Evolutionary conservation across 2,113 vertebrate species (phyloP), one percentile per base, ranked within the genome.

Genomic region (Platichthys stellatus): DNA sequence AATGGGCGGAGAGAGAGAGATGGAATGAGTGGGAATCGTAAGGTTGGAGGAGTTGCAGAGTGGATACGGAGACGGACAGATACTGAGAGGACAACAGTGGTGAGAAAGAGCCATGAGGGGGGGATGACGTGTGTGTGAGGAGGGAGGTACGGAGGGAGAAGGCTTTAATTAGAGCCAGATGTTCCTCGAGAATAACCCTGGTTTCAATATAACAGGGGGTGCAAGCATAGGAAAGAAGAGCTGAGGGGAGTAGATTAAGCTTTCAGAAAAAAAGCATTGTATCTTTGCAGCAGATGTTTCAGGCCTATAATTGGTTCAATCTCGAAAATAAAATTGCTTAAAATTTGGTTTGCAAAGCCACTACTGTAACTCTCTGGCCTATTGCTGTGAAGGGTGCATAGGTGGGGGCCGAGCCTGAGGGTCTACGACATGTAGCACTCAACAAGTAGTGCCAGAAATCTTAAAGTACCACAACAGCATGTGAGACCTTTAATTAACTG

Each of bases 111-210:
- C 21, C 66, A 14, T n/a, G 47, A 24, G 75, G 82, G 83, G 83
- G 85, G 82, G 78, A 28, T 72, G 82, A 76, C 49, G 69, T 78
- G 78, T 82, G 28, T 82, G 28, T 17, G 11, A 20, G 57, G 24
- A 53, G 56, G 76, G 72, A 75, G 17, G 49, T 6, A 51, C 20
- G 20, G 51, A 54, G 18, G 20, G 51, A 47, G 45, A 83, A 69
- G 69, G 65, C 68, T 88, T 80, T 92, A 90, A 94, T 92, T 80
- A 78, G 13, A 88, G 57, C 78, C 92, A 93, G 93, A 93, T 94
- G 93, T 90, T 88, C 69, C 65, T 60, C 60, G 3, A 70, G 76
- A 88, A 68, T 78, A 85, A 73, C 53, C 51, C 57, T 65, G 83
- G 26, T 67, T 72, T 74, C 43, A 51, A 26, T 69, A 23, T 10